Evolutionary conservation across 2,888 invertebrate species (phyloP), one percentile per base, ranked within the genome.

Genomic region (Andrena haemorrhoa): DNA sequence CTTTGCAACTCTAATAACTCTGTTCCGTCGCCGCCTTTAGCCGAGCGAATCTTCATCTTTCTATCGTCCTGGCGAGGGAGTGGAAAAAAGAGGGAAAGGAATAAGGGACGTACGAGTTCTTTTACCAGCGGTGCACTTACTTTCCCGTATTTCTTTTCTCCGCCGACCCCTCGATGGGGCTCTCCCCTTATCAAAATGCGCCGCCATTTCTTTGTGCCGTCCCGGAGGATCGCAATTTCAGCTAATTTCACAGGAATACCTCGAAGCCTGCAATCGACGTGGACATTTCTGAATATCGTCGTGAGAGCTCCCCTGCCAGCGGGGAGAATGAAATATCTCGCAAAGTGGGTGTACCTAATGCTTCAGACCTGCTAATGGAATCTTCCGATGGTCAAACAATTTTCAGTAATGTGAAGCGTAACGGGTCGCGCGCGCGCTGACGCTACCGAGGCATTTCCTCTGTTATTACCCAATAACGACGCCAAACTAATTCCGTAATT

Each of bases 331-430:
- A 71, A 77, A 60, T 77, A 53, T 61, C 71, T 53, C 20, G 64
- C 60, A 7, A 53, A 31, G 23, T 41, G 53, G 23, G 61, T 61
- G 29, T 53, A 66, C 29, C 33, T 49, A 79, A 73, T 47, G 41
- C 79, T 35, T 61, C 35, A 12, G 20, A 29, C 8, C n/a, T 47
- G 23, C 29, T 80, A 80, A 80, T 73, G 80, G 79, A 47, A 63
- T 61, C 33, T 65, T 29, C n/a, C 6, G 73, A 80, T 56, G 79
- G 66, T 56, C 66, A 79, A 79, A 79, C 66, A 73, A 78, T 79
- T 79, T 78, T 63, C 47, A 61, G 53, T 63, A 66, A 72, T 31
- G 51, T n/a, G 31, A 10, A 26, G 26, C 35, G 49, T 20, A 49
- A 69, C 56, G 56, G 26, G 16, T 5, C 10, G 2, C 0, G 1